Evolutionary conservation across 2,888 invertebrate species (phyloP).

Genomic region (Frankliniella fusca): DNA sequence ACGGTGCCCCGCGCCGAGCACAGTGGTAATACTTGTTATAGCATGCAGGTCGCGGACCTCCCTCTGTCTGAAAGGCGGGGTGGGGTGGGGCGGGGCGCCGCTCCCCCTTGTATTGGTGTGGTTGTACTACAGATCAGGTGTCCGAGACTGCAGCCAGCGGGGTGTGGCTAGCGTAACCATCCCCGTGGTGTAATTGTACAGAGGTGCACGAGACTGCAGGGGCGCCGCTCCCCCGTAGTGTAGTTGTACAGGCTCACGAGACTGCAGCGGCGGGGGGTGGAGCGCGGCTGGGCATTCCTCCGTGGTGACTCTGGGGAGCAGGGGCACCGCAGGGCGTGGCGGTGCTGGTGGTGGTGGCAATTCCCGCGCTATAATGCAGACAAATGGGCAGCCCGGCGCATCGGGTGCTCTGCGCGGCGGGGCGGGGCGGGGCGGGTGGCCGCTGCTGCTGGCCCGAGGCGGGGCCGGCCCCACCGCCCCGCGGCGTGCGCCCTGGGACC

Average conservation of each 20-base stretch:
- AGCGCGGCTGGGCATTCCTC: neutral
- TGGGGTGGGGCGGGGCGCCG: too few relatives aligned
- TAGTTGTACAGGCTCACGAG: neutral
- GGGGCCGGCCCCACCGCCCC: too few relatives aligned
- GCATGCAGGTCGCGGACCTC: conserved; percentile 3
- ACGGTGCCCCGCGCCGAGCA: neutral
- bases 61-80: too few relatives aligned
- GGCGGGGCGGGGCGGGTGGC: too few relatives aligned
- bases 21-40: neutral
- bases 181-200: too few relatives aligned
- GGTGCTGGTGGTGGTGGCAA: neutral
- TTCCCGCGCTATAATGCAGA: conserved; percentile 12
- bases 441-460: too few relatives aligned
- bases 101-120: too few relatives aligned
- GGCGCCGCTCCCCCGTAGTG: too few relatives aligned
- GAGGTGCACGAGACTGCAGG: too few relatives aligned
- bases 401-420: conserved; percentile 4
- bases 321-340: neutral
- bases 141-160: too few relatives aligned
- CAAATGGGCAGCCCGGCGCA: conserved; percentile 1
- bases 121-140: too few relatives aligned
- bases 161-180: too few relatives aligned
- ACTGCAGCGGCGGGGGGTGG: neutral
- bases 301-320: neutral
- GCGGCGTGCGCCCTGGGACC: neutral